Evolutionary conservation across 2,888 invertebrate species (phyloP).

Genomic region (Hermaeophaga mercurialis): DNA sequence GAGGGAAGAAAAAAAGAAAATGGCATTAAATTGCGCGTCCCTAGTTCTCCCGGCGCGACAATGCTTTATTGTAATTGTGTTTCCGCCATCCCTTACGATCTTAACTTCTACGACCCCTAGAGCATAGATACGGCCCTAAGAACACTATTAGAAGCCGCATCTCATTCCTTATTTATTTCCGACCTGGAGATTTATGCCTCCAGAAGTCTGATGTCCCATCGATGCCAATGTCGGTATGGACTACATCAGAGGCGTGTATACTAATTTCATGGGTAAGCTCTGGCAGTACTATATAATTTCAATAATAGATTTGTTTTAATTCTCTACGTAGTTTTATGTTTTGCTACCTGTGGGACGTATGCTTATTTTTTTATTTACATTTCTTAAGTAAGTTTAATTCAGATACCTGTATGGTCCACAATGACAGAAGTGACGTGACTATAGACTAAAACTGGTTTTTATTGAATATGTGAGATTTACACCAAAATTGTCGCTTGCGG

Average conservation of each 20-base stretch:
- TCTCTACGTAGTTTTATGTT: too few species aligned
- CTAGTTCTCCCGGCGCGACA: conserved; percentile 46
- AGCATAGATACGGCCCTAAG: conserved; percentile 52
- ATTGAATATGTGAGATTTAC: too few species aligned
- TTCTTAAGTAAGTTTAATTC: too few species aligned
- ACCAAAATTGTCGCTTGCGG: too few species aligned
- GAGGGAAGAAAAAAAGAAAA: conserved; percentile 36
- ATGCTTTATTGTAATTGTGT: conserved; percentile 55
- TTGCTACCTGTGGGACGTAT: too few species aligned
- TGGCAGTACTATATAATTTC: too few species aligned
- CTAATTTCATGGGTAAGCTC: too few species aligned
- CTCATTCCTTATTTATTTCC: conserved; percentile 53
- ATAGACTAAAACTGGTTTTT: too few species aligned
- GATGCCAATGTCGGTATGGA: conserved; percentile 1
- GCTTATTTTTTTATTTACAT: too few species aligned
- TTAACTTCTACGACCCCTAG: conserved; percentile 50
- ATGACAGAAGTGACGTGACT: too few species aligned
- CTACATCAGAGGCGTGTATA: not conserved
- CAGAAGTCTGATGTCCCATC: conserved; percentile 25
- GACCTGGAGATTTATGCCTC: conserved; percentile 41
- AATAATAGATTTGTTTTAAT: too few species aligned
- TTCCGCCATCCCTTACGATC: conserved; percentile 50
- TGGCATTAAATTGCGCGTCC: conserved; percentile 53
- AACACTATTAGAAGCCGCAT: conserved; percentile 53
- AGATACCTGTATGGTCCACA: too few species aligned